Conservation (phyloP, 2,113 vertebrate genomes). For the Bambusicola thoracicus region DNA sequence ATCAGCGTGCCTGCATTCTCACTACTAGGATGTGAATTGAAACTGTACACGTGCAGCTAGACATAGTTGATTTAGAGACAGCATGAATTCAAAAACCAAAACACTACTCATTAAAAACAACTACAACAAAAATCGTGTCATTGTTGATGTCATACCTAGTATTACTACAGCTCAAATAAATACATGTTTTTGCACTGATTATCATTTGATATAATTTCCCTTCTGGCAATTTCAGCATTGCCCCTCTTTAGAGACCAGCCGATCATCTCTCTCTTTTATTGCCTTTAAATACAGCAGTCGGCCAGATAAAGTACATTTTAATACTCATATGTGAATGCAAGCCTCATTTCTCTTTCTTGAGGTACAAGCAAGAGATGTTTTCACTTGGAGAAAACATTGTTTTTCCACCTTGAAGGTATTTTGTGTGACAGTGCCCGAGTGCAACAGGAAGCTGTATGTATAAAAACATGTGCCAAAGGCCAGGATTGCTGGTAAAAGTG, state of each 20-base stretch:
- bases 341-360: neutral
- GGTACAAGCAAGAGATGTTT: neutral
- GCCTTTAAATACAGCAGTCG: neutral
- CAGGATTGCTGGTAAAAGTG: neutral
- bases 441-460: accelerated
- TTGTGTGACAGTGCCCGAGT: accelerated
- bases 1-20: neutral
- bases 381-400: neutral
- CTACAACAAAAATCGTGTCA: neutral
- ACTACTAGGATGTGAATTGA: neutral
- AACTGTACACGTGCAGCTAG: neutral
- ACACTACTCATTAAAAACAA: neutral
- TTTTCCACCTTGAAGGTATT: neutral
- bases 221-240: neutral
- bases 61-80: neutral
- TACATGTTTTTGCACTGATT: neutral
- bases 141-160: neutral
- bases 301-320: neutral
- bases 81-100: neutral
- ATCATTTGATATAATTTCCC: neutral
- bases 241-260: neutral
- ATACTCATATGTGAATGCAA: neutral
- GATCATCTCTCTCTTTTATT: neutral
- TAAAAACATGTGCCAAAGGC: neutral
- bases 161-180: neutral